These are phyloP conservation scores for Teleopsis dalmanni DNA, from an alignment of 1,140 invertebrate species.

Conservation along the genomic window DNA sequence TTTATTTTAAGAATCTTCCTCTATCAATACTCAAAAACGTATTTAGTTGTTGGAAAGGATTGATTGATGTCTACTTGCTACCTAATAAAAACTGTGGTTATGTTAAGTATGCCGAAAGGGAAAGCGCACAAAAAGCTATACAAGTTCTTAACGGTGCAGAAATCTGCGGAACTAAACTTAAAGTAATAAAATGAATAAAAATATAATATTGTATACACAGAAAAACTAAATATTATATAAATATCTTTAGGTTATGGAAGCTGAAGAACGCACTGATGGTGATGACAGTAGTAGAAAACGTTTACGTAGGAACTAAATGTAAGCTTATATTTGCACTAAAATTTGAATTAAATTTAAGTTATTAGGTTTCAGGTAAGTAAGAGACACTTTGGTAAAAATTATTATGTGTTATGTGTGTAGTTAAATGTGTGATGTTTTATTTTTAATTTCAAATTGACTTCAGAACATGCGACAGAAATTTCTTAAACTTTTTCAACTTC, in stretches of 20 bases:
- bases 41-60: conserved; percentile 86
- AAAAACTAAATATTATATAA: neutral
- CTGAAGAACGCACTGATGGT: conserved; percentile 62
- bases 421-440: no score
- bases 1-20: conserved; percentile 77
- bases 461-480: no score
- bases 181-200: no score
- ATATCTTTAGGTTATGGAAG: conserved; percentile 74
- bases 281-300: conserved; percentile 37
- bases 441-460: no score
- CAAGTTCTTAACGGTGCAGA: conserved; percentile 66
- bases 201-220: neutral
- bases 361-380: no score
- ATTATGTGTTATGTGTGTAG: no score
- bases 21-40: conserved; percentile 75
- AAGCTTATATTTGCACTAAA: no score
- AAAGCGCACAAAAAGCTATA: conserved; percentile 57
- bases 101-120: conserved; percentile 74
- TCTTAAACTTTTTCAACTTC: no score
- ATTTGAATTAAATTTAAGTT: no score
- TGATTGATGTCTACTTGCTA: conserved; percentile 85
- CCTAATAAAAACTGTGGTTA: conserved; percentile 87
- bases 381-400: no score
- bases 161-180: conserved; percentile 64
- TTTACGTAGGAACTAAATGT: conserved; percentile 34